These are phyloP conservation scores for Tineola bisselliella DNA, from an alignment of 2,888 invertebrate genomes.

Conservation along the genomic window DNA sequence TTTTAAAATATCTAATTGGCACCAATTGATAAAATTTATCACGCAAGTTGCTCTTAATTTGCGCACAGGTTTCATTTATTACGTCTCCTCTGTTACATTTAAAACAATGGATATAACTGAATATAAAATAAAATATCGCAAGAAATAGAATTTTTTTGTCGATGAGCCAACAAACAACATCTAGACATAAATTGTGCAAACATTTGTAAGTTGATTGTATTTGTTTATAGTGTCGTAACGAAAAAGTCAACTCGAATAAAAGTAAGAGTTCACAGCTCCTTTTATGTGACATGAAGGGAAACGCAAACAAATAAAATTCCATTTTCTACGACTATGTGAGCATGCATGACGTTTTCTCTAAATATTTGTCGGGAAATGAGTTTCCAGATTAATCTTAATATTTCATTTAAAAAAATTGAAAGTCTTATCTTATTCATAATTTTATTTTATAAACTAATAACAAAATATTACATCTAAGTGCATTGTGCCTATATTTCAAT, in stretches of 20 bases:
- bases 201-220: conserved; percentile 49
- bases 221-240: conserved; percentile 58
- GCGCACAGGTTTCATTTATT: too few species aligned
- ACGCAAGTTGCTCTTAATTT: too few species aligned
- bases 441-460: background rate
- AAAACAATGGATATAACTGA: background rate
- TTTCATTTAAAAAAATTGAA: background rate
- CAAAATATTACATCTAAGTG: background rate
- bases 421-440: background rate
- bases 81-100: too few species aligned
- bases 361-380: background rate
- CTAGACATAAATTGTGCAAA: conserved; percentile 33
- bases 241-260: conserved; percentile 46
- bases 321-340: conserved; percentile 8
- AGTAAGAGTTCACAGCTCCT: conserved; percentile 44
- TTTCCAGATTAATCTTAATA: background rate
- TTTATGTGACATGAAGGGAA: conserved; percentile 44
- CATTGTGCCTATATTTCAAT: background rate
- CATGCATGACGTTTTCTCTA: background rate
- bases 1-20: too few species aligned
- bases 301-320: conserved; percentile 52
- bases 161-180: background rate
- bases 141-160: background rate
- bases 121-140: background rate
- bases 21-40: too few species aligned